Evolutionary conservation across 2,888 invertebrate species (phyloP).

Genomic region (Ecdyonurus torrentis): DNA sequence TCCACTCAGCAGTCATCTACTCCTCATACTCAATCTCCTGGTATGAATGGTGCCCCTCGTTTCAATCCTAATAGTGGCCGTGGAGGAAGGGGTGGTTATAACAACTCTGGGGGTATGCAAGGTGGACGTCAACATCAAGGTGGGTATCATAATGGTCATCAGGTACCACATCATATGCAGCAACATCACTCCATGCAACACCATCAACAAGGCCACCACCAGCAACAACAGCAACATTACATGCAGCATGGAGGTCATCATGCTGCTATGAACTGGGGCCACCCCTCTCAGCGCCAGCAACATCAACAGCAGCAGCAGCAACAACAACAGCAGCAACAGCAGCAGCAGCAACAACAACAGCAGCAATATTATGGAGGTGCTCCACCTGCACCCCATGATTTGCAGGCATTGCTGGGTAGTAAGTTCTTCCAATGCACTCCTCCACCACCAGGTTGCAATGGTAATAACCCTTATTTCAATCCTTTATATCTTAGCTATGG

Average conservation of each 20-base stretch:
- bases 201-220: neutral
- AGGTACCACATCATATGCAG: slow-evolving; percentile 23
- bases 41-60: neutral
- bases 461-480: neutral
- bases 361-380: slow-evolving; percentile 16
- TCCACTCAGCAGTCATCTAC: neutral
- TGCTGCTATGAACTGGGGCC: neutral
- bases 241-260: neutral
- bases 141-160: slow-evolving; percentile 30
- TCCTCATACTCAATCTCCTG: neutral
- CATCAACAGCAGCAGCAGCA: slow-evolving; percentile 16
- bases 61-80: slow-evolving; percentile 3
- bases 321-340: slow-evolving; percentile 18
- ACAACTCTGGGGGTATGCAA: slow-evolving; percentile 23
- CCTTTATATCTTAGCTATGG: neutral
- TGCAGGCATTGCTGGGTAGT: slow-evolving; percentile 42
- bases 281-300: slow-evolving; percentile 18
- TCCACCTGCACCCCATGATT: slow-evolving; percentile 23
- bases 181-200: slow-evolving; percentile 19
- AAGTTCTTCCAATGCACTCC: slow-evolving; percentile 56
- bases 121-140: slow-evolving; percentile 34
- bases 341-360: slow-evolving; percentile 17
- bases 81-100: slow-evolving; percentile 6
- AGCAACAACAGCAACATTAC: neutral
- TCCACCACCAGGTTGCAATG: slow-evolving; percentile 32